Evolutionary conservation across 2,888 invertebrate species (phyloP).

Genomic region (Amiota communis): DNA sequence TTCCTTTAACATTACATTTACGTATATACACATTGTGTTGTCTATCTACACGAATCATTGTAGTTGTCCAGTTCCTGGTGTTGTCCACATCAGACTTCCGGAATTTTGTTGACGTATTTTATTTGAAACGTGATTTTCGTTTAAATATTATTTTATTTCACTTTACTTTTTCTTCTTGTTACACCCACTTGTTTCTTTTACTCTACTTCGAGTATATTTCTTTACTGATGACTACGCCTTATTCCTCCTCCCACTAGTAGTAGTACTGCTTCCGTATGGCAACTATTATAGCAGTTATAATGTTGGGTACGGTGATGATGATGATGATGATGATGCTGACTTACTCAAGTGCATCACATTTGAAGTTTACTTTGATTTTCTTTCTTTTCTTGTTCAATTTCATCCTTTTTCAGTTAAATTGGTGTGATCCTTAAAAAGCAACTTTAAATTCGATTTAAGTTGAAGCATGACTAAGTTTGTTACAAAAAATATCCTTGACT

Average conservation of each 20-base stretch:
- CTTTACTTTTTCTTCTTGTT: slow-evolving; percentile 7
- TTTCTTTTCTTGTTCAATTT: neutral
- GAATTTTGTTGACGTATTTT: slow-evolving; percentile 48
- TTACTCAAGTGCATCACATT: neutral
- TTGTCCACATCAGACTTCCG: slow-evolving; percentile 22
- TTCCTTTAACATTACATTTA: no score
- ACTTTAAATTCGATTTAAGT: no score
- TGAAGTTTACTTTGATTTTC: slow-evolving; percentile 3
- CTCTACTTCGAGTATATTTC: neutral
- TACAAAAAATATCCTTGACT: no score
- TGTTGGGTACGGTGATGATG: neutral
- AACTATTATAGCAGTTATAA: neutral
- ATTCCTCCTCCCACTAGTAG: no score
- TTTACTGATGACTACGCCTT: no score
- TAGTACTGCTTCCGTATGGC: no score
- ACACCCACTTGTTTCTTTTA: neutral
- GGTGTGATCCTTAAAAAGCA: no score
- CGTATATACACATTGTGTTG: no score
- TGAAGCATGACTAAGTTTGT: no score
- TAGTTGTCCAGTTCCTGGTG: neutral
- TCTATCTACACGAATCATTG: no score
- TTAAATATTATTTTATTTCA: slow-evolving; percentile 49
- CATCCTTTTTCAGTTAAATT: no score
- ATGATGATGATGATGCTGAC: neutral
- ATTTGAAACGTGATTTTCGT: slow-evolving; percentile 61